phyloP scores from a whole-genome alignment of 2,797 vertebrate species.

The Bothrops alternatus region DNA sequence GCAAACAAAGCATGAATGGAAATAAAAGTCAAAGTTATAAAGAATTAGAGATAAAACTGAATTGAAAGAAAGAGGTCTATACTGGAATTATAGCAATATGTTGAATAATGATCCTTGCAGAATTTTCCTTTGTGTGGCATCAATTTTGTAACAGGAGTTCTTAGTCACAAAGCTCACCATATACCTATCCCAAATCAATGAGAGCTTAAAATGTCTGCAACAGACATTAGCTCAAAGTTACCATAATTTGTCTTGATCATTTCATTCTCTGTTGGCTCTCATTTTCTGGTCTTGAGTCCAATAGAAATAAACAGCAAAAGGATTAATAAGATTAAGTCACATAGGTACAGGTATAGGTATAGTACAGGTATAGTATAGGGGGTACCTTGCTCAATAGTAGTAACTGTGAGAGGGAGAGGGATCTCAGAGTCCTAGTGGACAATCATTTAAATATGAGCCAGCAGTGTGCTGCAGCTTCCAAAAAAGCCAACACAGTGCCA shows the following conservation, averaged over 20 bases:
- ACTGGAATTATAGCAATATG: background rate
- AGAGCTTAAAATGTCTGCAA: background rate
- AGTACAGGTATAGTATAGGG: too few species aligned
- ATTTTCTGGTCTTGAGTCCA: background rate
- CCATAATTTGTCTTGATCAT: background rate
- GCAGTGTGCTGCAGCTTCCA: too few species aligned
- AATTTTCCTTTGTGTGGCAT: background rate
- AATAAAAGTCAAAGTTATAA: background rate
- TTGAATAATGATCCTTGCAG: background rate
- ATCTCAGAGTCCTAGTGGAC: too few species aligned
- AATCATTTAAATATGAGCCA: too few species aligned
- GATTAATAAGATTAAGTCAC: background rate
- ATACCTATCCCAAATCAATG: background rate
- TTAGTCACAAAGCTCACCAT: background rate
- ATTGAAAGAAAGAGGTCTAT: background rate
- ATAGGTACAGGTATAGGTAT: too few species aligned
- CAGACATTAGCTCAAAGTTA: background rate
- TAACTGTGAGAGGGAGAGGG: too few species aligned
- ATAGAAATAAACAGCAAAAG: background rate
- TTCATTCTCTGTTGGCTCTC: background rate
- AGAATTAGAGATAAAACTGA: background rate
- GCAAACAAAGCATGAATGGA: background rate
- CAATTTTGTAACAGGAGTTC: background rate
- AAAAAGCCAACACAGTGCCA: too few species aligned
- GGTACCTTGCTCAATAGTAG: too few species aligned